Percentiles rank a stretch among this genome's conserved stretches.
These are phyloP conservation scores for Archilochus colubris DNA, from an alignment of 2,113 vertebrate species.

Conservation along the genomic window DNA sequence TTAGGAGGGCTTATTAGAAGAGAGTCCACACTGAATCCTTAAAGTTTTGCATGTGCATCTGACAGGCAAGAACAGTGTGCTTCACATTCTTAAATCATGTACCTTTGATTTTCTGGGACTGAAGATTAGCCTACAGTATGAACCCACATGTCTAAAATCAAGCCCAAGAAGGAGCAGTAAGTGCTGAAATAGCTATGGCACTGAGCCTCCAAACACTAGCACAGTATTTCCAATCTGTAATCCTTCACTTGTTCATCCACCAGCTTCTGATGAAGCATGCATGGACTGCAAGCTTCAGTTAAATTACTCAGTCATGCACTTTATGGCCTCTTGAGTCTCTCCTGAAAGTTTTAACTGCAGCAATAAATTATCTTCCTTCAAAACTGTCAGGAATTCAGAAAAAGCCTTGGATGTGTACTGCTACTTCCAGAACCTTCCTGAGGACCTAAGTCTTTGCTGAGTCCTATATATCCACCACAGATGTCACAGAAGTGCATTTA, in stretches of 20 bases:
- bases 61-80: not conserved
- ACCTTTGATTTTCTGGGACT: not conserved
- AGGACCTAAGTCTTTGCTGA: not conserved
- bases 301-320: not conserved
- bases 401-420: not conserved
- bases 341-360: not conserved
- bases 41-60: not conserved
- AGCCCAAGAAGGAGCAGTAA: not conserved
- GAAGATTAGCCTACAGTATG: not conserved
- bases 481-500: not conserved
- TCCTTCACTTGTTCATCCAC: not conserved
- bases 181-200: not conserved
- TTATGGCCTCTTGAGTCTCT: not conserved
- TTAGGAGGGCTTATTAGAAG: not conserved
- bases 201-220: not conserved
- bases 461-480: not conserved
- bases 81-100: not conserved
- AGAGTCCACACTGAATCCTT: not conserved
- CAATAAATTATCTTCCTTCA: not conserved
- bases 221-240: not conserved
- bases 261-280: not conserved
- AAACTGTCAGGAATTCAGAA: not conserved
- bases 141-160: not conserved
- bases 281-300: not conserved
- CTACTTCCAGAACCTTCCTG: not conserved